These are phyloP conservation scores for Odocoileus hemionus DNA, from an alignment of 2,113 vertebrate genomes.

Conservation along the genomic window DNA sequence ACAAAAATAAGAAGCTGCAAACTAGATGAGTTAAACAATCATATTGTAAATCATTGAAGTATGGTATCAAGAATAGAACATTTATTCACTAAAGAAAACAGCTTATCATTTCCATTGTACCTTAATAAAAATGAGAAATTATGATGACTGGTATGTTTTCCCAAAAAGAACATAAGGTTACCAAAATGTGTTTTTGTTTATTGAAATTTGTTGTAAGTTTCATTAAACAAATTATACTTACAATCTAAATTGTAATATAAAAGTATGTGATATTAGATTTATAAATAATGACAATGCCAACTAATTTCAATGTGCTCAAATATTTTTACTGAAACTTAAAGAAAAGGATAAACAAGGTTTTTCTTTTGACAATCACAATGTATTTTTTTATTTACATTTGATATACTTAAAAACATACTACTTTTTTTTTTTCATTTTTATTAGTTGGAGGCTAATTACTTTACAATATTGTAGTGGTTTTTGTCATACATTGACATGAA, in stretches of 20 bases:
- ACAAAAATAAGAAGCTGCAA: conserved; percentile 29
- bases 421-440: neutral
- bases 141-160: neutral
- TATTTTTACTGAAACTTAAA: neutral
- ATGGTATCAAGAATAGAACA: neutral
- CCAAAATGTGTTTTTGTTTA: neutral
- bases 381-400: neutral
- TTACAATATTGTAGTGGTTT: no score
- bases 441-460: no score
- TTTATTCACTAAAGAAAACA: neutral
- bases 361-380: neutral
- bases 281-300: neutral
- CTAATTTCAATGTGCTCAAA: neutral
- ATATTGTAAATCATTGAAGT: conserved; percentile 12
- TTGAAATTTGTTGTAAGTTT: neutral
- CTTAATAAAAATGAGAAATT: neutral
- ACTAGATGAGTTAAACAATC: conserved; percentile 2
- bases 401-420: neutral
- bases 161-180: neutral
- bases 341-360: neutral
- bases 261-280: neutral
- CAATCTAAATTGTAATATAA: neutral
- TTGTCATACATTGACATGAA: no score
- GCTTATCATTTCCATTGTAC: neutral
- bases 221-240: neutral